phyloP scores from a whole-genome alignment of 1,140 invertebrate species.

The Ditylenchus dipsaci region DNA sequence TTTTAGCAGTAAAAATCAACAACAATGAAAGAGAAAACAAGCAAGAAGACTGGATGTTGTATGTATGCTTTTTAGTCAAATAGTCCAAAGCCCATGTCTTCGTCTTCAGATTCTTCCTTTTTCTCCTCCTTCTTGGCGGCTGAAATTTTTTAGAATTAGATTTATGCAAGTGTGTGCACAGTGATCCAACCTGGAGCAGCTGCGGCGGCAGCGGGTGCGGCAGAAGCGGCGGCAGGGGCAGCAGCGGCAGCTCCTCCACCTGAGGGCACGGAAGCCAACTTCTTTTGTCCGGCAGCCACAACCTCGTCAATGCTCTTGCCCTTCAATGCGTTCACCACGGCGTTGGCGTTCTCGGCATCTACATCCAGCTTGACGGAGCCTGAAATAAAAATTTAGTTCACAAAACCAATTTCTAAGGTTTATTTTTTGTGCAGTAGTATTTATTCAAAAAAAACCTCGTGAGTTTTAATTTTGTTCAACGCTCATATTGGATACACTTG shows the following conservation, averaged over 20 bases:
- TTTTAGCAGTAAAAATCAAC: too few species aligned
- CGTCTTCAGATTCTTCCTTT: conserved; percentile 72
- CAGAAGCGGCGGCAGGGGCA: conserved; percentile 30
- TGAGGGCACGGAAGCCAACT: conserved; percentile 52
- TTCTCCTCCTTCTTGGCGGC: conserved; percentile 69
- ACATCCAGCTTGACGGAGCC: conserved; percentile 50
- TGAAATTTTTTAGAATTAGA: conserved; percentile 24
- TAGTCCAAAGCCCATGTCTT: conserved; percentile 73
- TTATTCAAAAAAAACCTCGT: too few species aligned
- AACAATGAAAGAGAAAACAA: too few species aligned
- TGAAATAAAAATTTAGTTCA: conserved; percentile 27
- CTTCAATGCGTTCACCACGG: conserved; percentile 47
- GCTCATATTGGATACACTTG: too few species aligned
- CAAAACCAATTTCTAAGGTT: too few species aligned
- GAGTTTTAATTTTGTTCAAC: too few species aligned
- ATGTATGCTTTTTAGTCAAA: conserved; percentile 17
- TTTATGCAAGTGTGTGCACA: neutral
- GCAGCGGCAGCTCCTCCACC: conserved; percentile 50
- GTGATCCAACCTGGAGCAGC: conserved; percentile 28
- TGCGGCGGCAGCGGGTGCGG: conserved; percentile 25
- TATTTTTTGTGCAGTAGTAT: too few species aligned
- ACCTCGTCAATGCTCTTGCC: conserved; percentile 54
- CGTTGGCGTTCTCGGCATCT: conserved; percentile 53
- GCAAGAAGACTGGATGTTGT: too few species aligned
- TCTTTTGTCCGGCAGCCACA: conserved; percentile 45